These are phyloP conservation scores for Microplitis deprimator DNA, from an alignment of 2,888 invertebrate species.

Conservation along the genomic window DNA sequence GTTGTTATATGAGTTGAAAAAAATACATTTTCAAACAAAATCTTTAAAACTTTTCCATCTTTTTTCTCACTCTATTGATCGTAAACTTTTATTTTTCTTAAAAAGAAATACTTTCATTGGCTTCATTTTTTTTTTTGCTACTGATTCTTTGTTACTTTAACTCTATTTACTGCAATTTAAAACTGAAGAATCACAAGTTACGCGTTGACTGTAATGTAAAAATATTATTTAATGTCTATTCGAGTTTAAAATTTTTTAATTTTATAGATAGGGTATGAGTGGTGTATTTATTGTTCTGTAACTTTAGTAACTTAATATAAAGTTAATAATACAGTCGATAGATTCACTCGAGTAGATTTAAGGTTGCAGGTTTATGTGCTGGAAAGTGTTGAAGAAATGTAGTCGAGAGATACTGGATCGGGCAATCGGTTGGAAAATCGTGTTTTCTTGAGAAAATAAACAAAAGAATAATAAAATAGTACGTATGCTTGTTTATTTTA, in stretches of 20 bases:
- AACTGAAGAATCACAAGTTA: background rate
- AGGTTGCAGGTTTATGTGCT: constrained; percentile 12
- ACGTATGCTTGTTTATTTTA: constrained; percentile 31
- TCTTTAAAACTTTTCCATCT: background rate
- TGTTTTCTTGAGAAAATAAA: constrained; percentile 57
- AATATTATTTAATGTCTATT: background rate
- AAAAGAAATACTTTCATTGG: background rate
- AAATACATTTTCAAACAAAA: background rate
- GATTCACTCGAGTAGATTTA: constrained; percentile 29
- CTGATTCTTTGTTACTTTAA: background rate
- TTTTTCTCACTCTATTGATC: background rate
- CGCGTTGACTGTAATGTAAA: background rate
- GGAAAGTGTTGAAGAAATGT: constrained; percentile 12
- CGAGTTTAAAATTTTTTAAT: background rate
- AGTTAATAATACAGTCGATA: background rate
- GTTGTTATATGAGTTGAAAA: background rate
- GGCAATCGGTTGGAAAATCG: constrained; percentile 62
- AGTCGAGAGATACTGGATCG: constrained; percentile 26
- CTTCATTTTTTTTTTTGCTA: background rate
- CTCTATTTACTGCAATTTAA: background rate
- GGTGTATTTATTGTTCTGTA: background rate
- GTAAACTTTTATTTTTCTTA: background rate
- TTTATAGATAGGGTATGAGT: background rate
- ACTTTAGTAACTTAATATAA: background rate
- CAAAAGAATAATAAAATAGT: constrained; percentile 38